Evolutionary conservation across 2,888 invertebrate genomes (phyloP).

Genomic region (Theristus sp.): DNA sequence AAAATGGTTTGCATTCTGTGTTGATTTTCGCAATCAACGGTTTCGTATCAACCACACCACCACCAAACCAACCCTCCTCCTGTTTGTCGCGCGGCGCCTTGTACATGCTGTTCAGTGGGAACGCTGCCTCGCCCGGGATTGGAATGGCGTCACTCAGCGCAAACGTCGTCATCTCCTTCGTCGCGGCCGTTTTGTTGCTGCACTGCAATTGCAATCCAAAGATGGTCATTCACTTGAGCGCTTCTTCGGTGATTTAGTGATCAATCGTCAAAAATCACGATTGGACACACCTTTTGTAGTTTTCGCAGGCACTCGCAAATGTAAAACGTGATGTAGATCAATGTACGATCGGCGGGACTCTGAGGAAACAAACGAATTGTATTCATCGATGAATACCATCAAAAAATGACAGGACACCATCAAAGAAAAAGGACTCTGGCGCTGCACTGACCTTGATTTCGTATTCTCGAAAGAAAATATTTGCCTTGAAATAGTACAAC

Average conservation of each 20-base stretch:
- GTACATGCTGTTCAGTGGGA: slow-evolving; percentile 86
- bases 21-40: no score
- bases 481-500: slow-evolving; percentile 88
- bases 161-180: slow-evolving; percentile 85
- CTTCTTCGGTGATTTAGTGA: no score
- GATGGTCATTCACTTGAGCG: no score
- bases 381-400: background rate
- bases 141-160: slow-evolving; percentile 64
- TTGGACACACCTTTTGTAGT: slow-evolving; percentile 52
- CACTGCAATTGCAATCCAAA: slow-evolving; percentile 39
- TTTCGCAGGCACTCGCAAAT: slow-evolving; percentile 91
- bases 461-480: slow-evolving; percentile 94
- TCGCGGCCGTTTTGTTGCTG: slow-evolving; percentile 56
- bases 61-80: background rate
- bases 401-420: background rate
- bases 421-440: no score
- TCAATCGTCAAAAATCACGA: background rate
- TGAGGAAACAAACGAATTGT: background rate
- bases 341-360: slow-evolving; percentile 63
- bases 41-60: no score
- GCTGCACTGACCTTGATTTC: slow-evolving; percentile 66
- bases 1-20: no score
- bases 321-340: slow-evolving; percentile 91
- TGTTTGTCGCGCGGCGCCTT: slow-evolving; percentile 46
- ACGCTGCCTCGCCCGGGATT: slow-evolving; percentile 82